Conservation (phyloP, 2,113 vertebrate genomes). For the Herpailurus yagouaroundi region DNA sequence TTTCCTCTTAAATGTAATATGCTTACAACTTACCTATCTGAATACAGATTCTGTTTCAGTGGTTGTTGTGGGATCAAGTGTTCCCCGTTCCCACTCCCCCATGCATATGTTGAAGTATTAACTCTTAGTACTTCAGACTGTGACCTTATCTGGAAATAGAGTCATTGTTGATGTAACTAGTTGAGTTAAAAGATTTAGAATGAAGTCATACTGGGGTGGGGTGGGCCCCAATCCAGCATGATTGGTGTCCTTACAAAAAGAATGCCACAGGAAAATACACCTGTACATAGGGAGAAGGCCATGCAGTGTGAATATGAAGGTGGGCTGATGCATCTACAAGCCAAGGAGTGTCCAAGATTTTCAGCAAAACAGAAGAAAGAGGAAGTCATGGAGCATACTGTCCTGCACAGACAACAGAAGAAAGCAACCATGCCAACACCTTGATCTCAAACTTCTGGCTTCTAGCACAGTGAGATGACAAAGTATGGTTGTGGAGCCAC, state of each 20-base stretch:
- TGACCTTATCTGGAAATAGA: not conserved
- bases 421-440: not conserved
- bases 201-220: not conserved
- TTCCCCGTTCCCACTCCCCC: fast-evolving
- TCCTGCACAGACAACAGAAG: not conserved
- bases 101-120: not conserved
- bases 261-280: not conserved
- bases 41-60: not conserved
- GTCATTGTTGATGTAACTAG: not conserved
- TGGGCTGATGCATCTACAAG: not conserved
- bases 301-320: not conserved
- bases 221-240: not conserved
- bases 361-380: not conserved
- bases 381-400: too few species aligned
- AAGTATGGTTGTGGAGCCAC: not conserved
- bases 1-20: not conserved
- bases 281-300: not conserved
- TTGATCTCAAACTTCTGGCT: not conserved
- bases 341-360: not conserved
- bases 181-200: not conserved
- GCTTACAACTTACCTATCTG: not conserved
- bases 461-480: not conserved
- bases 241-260: not conserved
- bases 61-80: not conserved
- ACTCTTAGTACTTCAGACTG: not conserved